Evolutionary conservation across 2,797 vertebrate genomes (phyloP).

Genomic region (Rallus crepitans): DNA sequence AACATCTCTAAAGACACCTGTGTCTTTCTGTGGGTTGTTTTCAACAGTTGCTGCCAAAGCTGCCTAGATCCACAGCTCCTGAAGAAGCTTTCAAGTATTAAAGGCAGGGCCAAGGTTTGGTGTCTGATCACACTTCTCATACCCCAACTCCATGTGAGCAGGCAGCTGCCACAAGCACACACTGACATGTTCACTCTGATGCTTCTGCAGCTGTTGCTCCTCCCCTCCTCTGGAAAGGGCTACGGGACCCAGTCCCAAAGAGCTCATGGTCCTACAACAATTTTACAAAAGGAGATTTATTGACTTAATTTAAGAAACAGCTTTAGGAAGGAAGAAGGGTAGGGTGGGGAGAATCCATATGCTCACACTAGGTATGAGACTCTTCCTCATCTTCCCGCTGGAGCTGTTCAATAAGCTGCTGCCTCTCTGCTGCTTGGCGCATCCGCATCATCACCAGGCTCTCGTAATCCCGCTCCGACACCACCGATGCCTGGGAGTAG

Average conservation of each 20-base stretch:
- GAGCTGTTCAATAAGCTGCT: slow-evolving; percentile 91
- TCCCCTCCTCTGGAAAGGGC: neutral
- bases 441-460: slow-evolving; percentile 97
- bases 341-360: neutral
- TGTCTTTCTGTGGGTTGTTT: neutral
- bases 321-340: neutral
- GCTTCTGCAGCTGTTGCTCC: neutral
- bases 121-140: neutral
- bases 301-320: slow-evolving; percentile 68
- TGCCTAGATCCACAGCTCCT: neutral
- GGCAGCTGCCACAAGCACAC: neutral
- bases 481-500: slow-evolving; percentile 80
- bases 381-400: slow-evolving; percentile 87
- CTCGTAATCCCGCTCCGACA: slow-evolving; percentile 92
- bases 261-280: neutral
- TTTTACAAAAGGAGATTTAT: slow-evolving; percentile 67
- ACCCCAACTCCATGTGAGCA: neutral
- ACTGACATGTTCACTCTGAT: neutral
- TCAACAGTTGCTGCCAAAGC: neutral
- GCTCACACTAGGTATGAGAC: slow-evolving; percentile 32
- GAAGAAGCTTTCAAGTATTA: neutral
- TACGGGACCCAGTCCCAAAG: fast-evolving
- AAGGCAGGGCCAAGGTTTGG: neutral
- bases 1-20: neutral
- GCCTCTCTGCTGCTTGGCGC: slow-evolving; percentile 94